phyloP scores from a whole-genome alignment of 53 echinoderm and acorn worm species.

The Paelopatides confundens region DNA sequence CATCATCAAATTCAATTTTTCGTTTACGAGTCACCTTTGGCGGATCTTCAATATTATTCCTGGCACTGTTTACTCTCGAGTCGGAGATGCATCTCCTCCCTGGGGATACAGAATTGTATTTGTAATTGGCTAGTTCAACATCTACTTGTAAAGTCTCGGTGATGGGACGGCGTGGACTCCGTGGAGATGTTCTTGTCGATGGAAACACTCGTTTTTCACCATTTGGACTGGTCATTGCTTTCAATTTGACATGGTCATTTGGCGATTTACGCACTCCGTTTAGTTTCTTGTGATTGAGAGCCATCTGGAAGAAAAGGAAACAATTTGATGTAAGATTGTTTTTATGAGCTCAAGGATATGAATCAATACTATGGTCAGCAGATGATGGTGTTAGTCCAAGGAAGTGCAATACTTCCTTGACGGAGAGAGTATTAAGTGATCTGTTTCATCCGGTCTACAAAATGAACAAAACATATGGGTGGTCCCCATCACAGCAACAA shows the following conservation, averaged over 20 bases:
- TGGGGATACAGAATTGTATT: conserved; percentile 79
- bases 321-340: no score
- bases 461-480: no score
- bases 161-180: conserved; percentile 12
- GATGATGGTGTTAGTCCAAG: no score
- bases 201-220: background rate
- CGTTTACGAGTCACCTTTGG: conserved; percentile 69
- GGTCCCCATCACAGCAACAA: no score
- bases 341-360: no score
- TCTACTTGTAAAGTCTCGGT: conserved; percentile 77
- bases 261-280: conserved; percentile 38
- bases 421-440: no score
- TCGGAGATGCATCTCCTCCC: conserved; percentile 90
- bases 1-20: conserved; percentile 71
- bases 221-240: background rate
- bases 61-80: conserved; percentile 75
- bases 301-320: conserved; percentile 18
- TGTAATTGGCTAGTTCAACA: conserved; percentile 76
- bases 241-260: conserved; percentile 26
- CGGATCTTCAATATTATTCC: conserved; percentile 56
- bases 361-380: no score
- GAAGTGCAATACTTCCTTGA: no score
- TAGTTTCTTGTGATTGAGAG: conserved; percentile 33
- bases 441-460: no score
- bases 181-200: background rate